Percentiles rank a stretch among this genome's conserved stretches.
These are phyloP conservation scores for Pristis pectinata DNA, from an alignment of 2,797 vertebrate species.

Conservation along the genomic window DNA sequence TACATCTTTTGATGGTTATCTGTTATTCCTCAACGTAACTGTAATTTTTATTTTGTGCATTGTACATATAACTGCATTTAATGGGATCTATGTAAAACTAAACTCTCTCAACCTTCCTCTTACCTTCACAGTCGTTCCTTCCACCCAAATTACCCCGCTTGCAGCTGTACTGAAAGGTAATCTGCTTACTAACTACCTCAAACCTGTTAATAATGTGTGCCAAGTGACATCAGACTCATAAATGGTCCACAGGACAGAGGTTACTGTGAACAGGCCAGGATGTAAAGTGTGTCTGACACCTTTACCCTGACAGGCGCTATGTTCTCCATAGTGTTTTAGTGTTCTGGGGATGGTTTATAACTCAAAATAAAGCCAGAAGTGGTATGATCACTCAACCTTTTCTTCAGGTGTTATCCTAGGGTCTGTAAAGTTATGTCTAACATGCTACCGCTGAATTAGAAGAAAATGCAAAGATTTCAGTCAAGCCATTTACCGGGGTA, in stretches of 20 bases:
- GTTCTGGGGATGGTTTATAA: neutral
- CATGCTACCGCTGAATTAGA: too few species aligned
- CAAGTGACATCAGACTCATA: neutral
- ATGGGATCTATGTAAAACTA: constrained; percentile 4
- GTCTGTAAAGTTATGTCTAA: too few species aligned
- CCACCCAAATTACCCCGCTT: constrained; percentile 26
- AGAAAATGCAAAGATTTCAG: too few species aligned
- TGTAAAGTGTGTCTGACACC: neutral
- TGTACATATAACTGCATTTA: neutral
- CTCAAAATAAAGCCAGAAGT: neutral
- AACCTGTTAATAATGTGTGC: neutral
- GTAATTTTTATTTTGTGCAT: neutral
- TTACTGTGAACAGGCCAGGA: neutral
- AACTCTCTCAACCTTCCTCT: neutral
- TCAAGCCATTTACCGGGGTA: too few species aligned
- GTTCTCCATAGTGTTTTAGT: neutral
- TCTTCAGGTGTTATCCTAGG: neutral
- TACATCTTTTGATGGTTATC: neutral
- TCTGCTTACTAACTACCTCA: constrained; percentile 19
- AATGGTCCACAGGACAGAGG: neutral
- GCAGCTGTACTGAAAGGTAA: constrained; percentile 35
- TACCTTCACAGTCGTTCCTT: constrained; percentile 27
- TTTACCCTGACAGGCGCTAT: neutral
- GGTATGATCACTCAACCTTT: neutral
- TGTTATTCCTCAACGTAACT: neutral